Evolutionary conservation across 1,140 invertebrate species (phyloP), one percentile per base, ranked within the genome.

Genomic region (Drosophila ogumai): DNA sequence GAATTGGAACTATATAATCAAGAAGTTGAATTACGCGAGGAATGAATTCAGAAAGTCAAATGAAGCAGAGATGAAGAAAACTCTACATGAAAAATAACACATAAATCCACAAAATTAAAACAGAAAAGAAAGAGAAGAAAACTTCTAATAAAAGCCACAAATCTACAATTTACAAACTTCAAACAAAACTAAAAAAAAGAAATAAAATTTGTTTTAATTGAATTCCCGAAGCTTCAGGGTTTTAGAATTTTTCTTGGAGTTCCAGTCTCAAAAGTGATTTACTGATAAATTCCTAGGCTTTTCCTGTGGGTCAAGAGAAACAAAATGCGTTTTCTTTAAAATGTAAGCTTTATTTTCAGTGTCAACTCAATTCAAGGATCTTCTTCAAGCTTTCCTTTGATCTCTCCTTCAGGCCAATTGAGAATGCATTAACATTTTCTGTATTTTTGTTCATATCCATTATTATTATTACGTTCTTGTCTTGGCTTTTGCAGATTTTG

Each of bases 371-470:
- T 38, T 47, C 58, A 71, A 57, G 65, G 57, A 77, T 41, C 50
- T 38, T 36, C 12, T 38, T 54, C 32, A 1, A 6, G n/a, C n/a
- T n/a, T n/a, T n/a, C n/a, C n/a, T n/a, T n/a, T n/a, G n/a, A n/a
- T n/a, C n/a, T n/a, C n/a, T n/a, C n/a, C n/a, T n/a, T n/a, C n/a
- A n/a, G n/a, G n/a, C n/a, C 32, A 1, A 6, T 40, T 63, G 41
- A 66, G 59, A 75, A 69, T 80, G 44, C 44, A 46, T 79, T 75
- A 80, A 84, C 81, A 82, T 73, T 40, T 69, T 41, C 19, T 10
- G 55, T 40, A 40, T 67, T 47, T 55, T 43, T 52, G 19, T 54
- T 38, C 31, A 8, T 32, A 34, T n/a, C 17, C 17, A 13, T 59
- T 25, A 32, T 60, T 47, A 34, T 50, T 38, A 36, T 74, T 74